phyloP scores from a whole-genome alignment of 2,113 vertebrate species.

The Pterophyllum scalare region DNA sequence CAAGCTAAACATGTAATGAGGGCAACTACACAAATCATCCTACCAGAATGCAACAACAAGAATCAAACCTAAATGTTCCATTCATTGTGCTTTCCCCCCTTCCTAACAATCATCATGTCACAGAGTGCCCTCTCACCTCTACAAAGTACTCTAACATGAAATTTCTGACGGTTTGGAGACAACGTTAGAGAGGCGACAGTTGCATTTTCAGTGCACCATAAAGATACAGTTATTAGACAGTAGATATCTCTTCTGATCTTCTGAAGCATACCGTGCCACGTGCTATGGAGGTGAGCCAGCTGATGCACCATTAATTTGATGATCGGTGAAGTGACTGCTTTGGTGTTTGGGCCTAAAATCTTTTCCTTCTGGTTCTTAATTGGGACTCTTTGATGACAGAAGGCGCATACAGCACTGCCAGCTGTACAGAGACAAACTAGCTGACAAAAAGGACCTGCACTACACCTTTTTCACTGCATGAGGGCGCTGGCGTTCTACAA shows the following conservation, averaged over 20 bases:
- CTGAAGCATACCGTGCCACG: not conserved
- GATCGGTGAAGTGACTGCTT: not conserved
- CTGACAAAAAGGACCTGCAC: not conserved
- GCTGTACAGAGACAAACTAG: not conserved
- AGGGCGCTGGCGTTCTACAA: slow-evolving; percentile 30
- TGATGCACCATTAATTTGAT: not conserved
- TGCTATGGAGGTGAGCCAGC: not conserved
- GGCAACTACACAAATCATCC: slow-evolving; percentile 76
- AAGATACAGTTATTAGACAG: not conserved
- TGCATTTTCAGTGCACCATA: not conserved
- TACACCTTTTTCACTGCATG: not conserved
- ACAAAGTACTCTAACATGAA: slow-evolving; percentile 66
- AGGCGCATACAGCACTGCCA: not conserved
- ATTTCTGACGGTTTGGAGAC: no score
- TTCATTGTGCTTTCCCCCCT: slow-evolving; percentile 29
- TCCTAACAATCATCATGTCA: slow-evolving; percentile 41
- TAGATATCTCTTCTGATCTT: not conserved
- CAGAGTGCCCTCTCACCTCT: slow-evolving; percentile 44
- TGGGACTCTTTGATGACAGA: not conserved
- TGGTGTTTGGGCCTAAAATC: not conserved
- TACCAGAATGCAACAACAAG: slow-evolving; percentile 72
- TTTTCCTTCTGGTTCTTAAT: not conserved
- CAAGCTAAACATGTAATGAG: slow-evolving; percentile 83
- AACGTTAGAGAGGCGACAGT: not conserved
- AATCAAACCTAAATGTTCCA: slow-evolving; percentile 62